Percentiles rank a stretch among this genome's conserved stretches.
Conservation (phyloP, 2,113 vertebrate species). For the Eublepharis macularius region DNA sequence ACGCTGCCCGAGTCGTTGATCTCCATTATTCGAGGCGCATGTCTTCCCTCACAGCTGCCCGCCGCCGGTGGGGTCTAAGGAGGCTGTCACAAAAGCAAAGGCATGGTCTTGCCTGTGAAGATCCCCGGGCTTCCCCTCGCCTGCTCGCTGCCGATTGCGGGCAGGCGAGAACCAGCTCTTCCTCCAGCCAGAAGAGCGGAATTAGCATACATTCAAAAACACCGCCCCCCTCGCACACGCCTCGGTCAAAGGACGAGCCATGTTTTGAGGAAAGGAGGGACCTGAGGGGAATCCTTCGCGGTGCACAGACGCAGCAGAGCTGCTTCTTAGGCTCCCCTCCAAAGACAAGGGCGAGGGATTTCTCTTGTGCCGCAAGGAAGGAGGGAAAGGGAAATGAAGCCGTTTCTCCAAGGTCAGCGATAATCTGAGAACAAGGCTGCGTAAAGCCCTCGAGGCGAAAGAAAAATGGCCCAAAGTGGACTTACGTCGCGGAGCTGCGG, state of each 20-base stretch:
- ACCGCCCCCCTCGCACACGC: constrained; percentile 68
- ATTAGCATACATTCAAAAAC: constrained; percentile 68
- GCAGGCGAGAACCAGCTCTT: constrained; percentile 48
- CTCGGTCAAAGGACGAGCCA: constrained; percentile 40
- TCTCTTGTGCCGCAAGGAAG: constrained; percentile 25
- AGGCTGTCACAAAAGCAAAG: not conserved
- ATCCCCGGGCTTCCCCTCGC: not conserved
- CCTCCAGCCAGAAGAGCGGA: constrained; percentile 47
- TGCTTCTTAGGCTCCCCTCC: constrained; percentile 9
- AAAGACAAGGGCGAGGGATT: not conserved
- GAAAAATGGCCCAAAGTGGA: not conserved
- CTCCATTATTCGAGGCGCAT: constrained; percentile 80
- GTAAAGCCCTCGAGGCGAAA: not conserved
- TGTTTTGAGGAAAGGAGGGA: constrained; percentile 65
- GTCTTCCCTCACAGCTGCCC: constrained; percentile 30
- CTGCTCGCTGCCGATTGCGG: constrained; percentile 17
- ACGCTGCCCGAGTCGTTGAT: constrained; percentile 85
- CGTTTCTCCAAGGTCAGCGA: not conserved
- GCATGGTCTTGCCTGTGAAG: constrained; percentile 23
- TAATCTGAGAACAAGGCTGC: not conserved
- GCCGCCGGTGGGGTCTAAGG: not conserved
- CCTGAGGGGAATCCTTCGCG: constrained; percentile 19
- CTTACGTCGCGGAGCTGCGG: no score
- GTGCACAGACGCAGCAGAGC: not conserved
- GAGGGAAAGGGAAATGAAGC: not conserved